phyloP scores from a whole-genome alignment of 1,140 invertebrate genomes.

The Microplitis demolitor region DNA sequence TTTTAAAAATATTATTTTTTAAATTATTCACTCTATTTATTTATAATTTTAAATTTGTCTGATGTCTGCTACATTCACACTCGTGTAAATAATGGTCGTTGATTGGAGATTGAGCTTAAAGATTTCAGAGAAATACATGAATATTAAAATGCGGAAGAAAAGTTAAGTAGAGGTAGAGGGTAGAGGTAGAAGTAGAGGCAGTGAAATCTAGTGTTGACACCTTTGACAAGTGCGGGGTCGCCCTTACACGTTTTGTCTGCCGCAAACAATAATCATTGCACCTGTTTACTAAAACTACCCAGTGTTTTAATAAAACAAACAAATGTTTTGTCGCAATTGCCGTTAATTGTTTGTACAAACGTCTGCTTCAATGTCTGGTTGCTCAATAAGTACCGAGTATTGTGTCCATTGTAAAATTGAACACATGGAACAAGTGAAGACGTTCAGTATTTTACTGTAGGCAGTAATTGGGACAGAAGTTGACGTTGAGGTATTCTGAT shows the following conservation, averaged over 20 bases:
- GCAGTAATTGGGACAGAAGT: too few species aligned
- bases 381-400: neutral
- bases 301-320: slow-evolving; percentile 5
- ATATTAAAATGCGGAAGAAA: slow-evolving; percentile 1
- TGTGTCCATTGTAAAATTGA: neutral
- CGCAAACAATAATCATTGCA: neutral
- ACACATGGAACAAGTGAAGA: too few species aligned
- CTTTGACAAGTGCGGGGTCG: slow-evolving; percentile 27
- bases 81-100: neutral
- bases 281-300: neutral
- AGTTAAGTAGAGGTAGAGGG: neutral
- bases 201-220: slow-evolving; percentile 31
- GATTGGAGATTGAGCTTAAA: neutral
- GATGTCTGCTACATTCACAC: too few species aligned
- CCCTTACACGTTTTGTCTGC: slow-evolving; percentile 17
- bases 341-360: neutral
- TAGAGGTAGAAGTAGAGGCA: slow-evolving; percentile 9
- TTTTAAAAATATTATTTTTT: too few species aligned
- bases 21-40: too few species aligned
- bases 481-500: too few species aligned
- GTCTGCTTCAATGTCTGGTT: neutral
- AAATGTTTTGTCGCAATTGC: too few species aligned
- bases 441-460: too few species aligned
- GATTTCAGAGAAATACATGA: neutral
- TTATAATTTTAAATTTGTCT: too few species aligned